These are phyloP conservation scores for Dicentrarchus labrax DNA, from an alignment of 2,113 vertebrate species.

Conservation along the genomic window DNA sequence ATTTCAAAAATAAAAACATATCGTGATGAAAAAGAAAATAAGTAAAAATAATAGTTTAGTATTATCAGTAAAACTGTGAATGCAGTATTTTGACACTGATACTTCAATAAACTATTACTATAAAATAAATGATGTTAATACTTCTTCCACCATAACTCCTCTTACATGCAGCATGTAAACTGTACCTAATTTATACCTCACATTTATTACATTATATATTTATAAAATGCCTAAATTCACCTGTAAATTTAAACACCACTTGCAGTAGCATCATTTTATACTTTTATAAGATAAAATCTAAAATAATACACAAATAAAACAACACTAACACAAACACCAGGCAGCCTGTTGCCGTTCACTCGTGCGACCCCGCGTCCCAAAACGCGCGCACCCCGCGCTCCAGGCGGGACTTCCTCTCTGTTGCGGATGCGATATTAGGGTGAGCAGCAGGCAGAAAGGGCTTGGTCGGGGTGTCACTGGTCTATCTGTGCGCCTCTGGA, in stretches of 20 bases:
- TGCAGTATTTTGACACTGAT: too few relatives aligned
- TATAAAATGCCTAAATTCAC: neutral
- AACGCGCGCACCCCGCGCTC: conserved; percentile 61
- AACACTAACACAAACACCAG: neutral
- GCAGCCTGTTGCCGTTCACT: conserved; percentile 13
- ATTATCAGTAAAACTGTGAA: too few relatives aligned
- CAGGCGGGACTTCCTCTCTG: conserved; percentile 79
- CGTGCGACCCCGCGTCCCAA: conserved; percentile 51
- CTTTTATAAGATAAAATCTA: too few relatives aligned
- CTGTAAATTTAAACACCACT: neutral
- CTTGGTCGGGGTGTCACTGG: conserved; percentile 78
- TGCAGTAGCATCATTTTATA: too few relatives aligned
- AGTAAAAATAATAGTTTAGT: too few relatives aligned
- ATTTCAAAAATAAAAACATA: too few relatives aligned
- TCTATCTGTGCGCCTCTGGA: conserved; percentile 60
- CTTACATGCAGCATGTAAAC: neutral
- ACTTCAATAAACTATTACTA: too few relatives aligned
- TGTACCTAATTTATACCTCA: neutral
- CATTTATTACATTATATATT: too few relatives aligned
- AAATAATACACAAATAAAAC: too few relatives aligned
- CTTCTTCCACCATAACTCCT: neutral
- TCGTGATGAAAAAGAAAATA: too few relatives aligned
- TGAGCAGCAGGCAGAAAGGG: conserved; percentile 71
- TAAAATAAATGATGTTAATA: too few relatives aligned
- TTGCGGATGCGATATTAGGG: conserved; percentile 65